Evolutionary conservation across 2,113 vertebrate species (phyloP).

Genomic region (Nothobranchius furzeri): DNA sequence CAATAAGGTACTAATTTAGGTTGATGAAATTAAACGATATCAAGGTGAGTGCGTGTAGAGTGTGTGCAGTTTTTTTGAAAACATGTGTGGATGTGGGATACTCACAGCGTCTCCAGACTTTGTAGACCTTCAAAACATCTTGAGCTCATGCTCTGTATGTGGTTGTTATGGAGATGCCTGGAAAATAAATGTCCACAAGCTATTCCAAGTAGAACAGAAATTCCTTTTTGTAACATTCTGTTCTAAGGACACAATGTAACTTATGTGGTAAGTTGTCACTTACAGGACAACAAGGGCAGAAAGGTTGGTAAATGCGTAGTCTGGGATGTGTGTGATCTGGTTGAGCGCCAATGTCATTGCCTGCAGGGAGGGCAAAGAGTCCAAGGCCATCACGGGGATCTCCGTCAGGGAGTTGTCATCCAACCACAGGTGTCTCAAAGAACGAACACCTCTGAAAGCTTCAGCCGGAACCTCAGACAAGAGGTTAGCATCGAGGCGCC

Average conservation of each 20-base stretch:
- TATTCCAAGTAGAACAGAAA: conserved; percentile 35
- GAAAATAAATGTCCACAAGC: conserved; percentile 34
- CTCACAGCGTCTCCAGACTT: conserved; percentile 95
- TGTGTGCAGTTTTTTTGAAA: conserved; percentile 7
- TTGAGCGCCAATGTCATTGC: conserved; percentile 98
- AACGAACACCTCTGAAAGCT: conserved; percentile 87
- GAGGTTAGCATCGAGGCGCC: conserved; percentile 94
- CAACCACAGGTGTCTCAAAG: conserved; percentile 93
- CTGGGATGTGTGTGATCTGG: conserved; percentile 88
- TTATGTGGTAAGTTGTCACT: conserved; percentile 59
- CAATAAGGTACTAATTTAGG: conserved; percentile 49
- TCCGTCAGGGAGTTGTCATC: conserved; percentile 91
- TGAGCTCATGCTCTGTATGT: conserved; percentile 87
- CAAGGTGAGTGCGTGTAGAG: not conserved
- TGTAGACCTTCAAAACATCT: conserved; percentile 91
- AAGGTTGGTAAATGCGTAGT: conserved; percentile 92
- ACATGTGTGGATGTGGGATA: conserved; percentile 44
- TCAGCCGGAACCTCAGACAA: conserved; percentile 87
- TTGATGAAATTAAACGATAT: conserved; percentile 19
- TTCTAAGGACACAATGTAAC: not conserved
- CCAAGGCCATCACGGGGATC: conserved; percentile 89
- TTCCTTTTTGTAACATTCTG: conserved; percentile 2
- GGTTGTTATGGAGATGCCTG: conserved; percentile 97
- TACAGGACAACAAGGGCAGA: conserved; percentile 94
- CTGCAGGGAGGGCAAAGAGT: conserved; percentile 88